Conservation (phyloP, 1,140 invertebrate species). For the Hormaphis cornu region DNA sequence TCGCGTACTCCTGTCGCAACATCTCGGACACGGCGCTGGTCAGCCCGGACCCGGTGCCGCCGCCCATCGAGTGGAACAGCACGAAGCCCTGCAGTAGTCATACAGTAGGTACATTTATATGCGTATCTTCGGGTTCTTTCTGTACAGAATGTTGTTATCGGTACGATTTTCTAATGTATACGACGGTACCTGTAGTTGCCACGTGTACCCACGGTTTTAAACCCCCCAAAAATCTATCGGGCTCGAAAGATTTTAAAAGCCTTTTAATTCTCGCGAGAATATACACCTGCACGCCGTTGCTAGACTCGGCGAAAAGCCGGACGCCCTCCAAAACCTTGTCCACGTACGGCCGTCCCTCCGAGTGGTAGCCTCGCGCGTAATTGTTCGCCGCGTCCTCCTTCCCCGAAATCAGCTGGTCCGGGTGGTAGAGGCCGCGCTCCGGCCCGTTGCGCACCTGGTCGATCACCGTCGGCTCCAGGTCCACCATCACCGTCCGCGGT, state of each 20-base stretch:
- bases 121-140: too few species aligned
- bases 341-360: conserved; percentile 45
- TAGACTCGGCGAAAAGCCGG: background rate
- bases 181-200: too few species aligned
- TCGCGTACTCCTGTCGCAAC: conserved; percentile 62
- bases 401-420: conserved; percentile 65
- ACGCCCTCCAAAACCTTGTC: conserved; percentile 2
- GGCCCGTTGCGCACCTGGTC: conserved; percentile 61
- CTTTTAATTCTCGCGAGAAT: too few species aligned
- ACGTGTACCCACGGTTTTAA: too few species aligned
- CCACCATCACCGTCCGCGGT: conserved; percentile 71
- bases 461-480: conserved; percentile 68
- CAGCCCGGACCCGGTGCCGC: conserved; percentile 74
- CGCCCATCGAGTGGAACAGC: conserved; percentile 71
- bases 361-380: conserved; percentile 66
- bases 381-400: conserved; percentile 85
- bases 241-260: too few species aligned
- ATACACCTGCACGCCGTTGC: background rate
- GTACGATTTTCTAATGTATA: too few species aligned
- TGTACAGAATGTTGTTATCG: too few species aligned
- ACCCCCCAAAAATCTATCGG: too few species aligned
- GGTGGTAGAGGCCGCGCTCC: conserved; percentile 66
- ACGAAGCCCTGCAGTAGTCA: conserved; percentile 59
- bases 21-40: conserved; percentile 68
- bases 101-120: too few species aligned